phyloP scores from a whole-genome alignment of 2,888 invertebrate species.

The Diarsia dahlii region DNA sequence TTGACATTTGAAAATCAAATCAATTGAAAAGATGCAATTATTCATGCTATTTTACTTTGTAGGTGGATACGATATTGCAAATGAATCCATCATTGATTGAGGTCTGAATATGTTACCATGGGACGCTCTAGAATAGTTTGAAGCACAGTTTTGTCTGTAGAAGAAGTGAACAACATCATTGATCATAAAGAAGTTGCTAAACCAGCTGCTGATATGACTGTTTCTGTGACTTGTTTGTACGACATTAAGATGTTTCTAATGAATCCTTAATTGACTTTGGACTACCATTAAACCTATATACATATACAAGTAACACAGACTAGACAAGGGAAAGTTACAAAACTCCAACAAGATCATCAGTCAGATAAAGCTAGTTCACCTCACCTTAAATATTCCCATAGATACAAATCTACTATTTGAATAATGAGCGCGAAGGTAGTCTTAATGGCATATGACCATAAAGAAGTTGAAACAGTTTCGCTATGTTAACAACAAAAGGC shows the following conservation, averaged over 20 bases:
- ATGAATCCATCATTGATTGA: constrained; percentile 60
- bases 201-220: not conserved
- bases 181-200: not conserved
- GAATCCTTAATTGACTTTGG: not conserved
- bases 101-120: constrained; percentile 43
- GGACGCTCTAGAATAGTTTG: not conserved
- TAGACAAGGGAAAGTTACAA: not conserved
- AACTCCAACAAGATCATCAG: not conserved
- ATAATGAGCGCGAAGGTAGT: constrained; percentile 35
- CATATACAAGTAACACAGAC: not conserved
- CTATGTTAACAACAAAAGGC: constrained; percentile 61
- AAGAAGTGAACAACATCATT: constrained; percentile 4
- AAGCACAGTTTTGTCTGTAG: not conserved
- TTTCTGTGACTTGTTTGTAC: not conserved
- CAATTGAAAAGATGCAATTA: constrained; percentile 65
- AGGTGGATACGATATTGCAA: constrained; percentile 64
- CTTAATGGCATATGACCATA: constrained; percentile 54
- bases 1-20: constrained; percentile 78
- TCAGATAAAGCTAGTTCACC: constrained; percentile 1
- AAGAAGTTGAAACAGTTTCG: constrained; percentile 50
- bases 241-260: not conserved
- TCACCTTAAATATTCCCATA: constrained; percentile 8
- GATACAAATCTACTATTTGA: constrained; percentile 41
- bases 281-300: not conserved
- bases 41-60: constrained; percentile 69